Base-by-base conservation (phyloP, 2,797 vertebrate species). In the Cossypha polioptera region DNA sequence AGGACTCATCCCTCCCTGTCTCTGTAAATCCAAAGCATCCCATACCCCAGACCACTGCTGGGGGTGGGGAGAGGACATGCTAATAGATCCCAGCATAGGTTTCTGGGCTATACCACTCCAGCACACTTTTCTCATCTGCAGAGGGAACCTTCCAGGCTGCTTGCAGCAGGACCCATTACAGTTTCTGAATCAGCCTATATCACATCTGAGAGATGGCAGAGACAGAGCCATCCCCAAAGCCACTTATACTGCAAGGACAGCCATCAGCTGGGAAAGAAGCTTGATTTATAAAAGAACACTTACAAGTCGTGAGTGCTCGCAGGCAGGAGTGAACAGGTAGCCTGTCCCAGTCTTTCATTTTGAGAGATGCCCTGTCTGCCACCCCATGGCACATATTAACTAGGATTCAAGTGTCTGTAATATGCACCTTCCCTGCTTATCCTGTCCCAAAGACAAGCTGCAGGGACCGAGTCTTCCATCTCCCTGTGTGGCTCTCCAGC, bases 241-340 rank as follows among this genome's bases (percentile, higher is more conserved):
- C 86, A 72, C 61, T 35, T 55, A 57, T 10, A 28, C 36, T 65
- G 33, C 40, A 68, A 51, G 48, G 55, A 79, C 42, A 69, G 53
- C 26, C 42, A 78, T 66, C 62, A 86, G 50, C 65, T 71, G 45
- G 26, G 61, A 33, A 83, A 68, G 54, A 68, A 82, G 7, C 50
- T 75, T 86, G 54, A 78, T 94, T 90, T 78, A 48, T 84, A 17
- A 29, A 36, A 68, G 42, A 58, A 81, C 54, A 43, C n/a, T 65
- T 43, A 38, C 5, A 86, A 77, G n/a, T 31, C 2, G 0, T 6
- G 14, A 68, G n/a, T 9, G 8, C 48, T 74, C 0, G 0, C 51
- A 73, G 55, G 50, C 65, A 86, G 59, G 19, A 93, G 45, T 1
- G 17, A 93, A 21, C 43, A 83, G 43, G 29, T 36, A 84, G 16